A percentile compares a stretch with the other conserved stretches of the same genome.
Evolutionary conservation across 2,888 invertebrate species (phyloP).

Genomic region (Allolobophora icterica): DNA sequence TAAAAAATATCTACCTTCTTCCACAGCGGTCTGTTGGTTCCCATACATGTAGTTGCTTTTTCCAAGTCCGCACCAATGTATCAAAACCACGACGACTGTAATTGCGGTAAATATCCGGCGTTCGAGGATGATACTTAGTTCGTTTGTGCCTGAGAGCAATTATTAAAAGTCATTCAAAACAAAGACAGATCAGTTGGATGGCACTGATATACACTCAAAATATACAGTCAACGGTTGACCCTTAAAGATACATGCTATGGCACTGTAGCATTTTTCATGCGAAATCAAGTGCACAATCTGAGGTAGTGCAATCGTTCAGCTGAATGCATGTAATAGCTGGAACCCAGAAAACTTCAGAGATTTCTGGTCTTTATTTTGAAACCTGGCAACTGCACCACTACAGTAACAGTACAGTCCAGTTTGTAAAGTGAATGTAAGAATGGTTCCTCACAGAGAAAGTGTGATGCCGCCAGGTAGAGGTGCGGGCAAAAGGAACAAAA

Average conservation of each 20-base stretch:
- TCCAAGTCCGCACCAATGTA: neutral
- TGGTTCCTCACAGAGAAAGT: no score
- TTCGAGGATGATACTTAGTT: slow-evolving; percentile 22
- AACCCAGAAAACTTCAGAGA: neutral
- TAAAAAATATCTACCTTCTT: neutral
- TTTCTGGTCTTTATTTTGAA: no score
- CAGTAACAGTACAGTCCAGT: no score
- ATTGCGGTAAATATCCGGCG: slow-evolving; percentile 10
- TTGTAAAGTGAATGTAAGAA: no score
- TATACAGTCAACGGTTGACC: neutral
- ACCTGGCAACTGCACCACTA: no score
- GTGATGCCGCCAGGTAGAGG: no score
- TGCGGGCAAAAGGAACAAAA: no score
- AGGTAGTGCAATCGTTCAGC: slow-evolving; percentile 1
- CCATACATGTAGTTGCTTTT: slow-evolving; percentile 9
- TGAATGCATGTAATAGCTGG: neutral
- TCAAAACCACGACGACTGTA: slow-evolving; percentile 26
- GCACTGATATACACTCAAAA: neutral
- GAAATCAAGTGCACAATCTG: neutral
- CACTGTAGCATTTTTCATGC: neutral
- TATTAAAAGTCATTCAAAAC: neutral
- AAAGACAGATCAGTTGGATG: neutral
- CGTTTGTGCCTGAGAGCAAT: neutral
- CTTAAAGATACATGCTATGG: neutral
- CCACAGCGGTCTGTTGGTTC: neutral